Percentiles rank a stretch among this genome's conserved stretches.
Conservation (phyloP, 1,140 invertebrate species). For the Drosophila willistoni region DNA sequence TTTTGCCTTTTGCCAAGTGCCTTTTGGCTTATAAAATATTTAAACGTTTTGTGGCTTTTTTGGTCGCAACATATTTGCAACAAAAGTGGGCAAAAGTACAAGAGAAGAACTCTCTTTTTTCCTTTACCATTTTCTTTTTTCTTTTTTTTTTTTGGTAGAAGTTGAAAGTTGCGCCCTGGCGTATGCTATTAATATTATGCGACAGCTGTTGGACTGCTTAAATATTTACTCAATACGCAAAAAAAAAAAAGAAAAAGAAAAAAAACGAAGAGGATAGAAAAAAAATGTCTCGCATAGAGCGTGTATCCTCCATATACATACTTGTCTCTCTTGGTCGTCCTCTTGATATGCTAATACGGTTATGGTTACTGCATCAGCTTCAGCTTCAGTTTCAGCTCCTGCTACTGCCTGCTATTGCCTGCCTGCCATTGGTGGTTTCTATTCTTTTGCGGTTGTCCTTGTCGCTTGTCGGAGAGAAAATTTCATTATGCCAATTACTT, state of each 20-base stretch:
- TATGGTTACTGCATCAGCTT: constrained; percentile 62
- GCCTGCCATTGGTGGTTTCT: constrained; percentile 50
- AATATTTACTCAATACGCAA: constrained; percentile 79
- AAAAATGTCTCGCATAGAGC: background rate
- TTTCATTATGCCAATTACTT: constrained; percentile 82
- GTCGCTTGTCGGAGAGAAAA: constrained; percentile 65
- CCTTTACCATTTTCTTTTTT: too few species aligned
- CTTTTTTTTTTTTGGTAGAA: constrained; percentile 11
- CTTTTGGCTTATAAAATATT: constrained; percentile 79
- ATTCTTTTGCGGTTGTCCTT: constrained; percentile 76
- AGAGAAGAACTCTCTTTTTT: background rate
- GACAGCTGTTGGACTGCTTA: constrained; percentile 76
- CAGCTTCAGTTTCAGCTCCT: constrained; percentile 10
- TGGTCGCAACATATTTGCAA: constrained; percentile 75
- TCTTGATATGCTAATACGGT: constrained; percentile 75
- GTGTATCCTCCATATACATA: background rate
- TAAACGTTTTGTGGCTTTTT: constrained; percentile 73
- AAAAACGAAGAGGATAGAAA: background rate
- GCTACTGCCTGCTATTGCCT: constrained; percentile 11
- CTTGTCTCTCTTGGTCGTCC: background rate
- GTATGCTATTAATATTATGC: constrained; percentile 79
- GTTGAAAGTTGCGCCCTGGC: constrained; percentile 53
- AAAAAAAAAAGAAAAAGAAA: constrained; percentile 5
- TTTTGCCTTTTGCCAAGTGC: constrained; percentile 62
- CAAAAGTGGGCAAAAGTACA: constrained; percentile 26